Evolutionary conservation across 23 tunicate genomes (phyloP), one percentile per base, ranked within the genome.

Genomic region (Ciona savignyi): DNA sequence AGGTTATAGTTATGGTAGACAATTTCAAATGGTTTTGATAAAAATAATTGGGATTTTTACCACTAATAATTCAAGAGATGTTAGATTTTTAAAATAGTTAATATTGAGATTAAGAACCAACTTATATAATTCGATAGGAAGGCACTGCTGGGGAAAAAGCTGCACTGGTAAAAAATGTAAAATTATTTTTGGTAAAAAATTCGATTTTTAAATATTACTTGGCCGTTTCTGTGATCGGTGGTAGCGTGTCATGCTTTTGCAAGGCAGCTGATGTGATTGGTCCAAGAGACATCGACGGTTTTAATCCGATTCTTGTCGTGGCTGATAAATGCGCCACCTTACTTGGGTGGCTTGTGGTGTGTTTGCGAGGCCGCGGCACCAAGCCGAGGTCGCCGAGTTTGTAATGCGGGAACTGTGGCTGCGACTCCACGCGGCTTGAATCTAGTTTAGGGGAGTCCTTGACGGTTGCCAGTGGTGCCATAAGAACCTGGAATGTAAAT

Each of bases 361-460:
- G 63, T 25, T 65, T 66, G 0, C 80, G 86, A 2, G 97, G 91
- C 1, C 97, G 86, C 25, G 97, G 97, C 34, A 91, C 86, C 34
- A 91, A 73, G 4, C 97, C 97, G 23, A 91, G 79, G 66, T 91
- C 97, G 29, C 97, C 97, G 60, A 91, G 97, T 63, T 85, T 76
- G 77, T 91, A 91, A 56, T 91, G 97, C 2, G 97, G 86, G 68
- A 83, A 83, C 28, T 74, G 67, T 25, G 64, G 79, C 4, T 62
- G 42, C 24, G 77, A 27, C 26, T 80, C 81, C 32, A 80, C 77
- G 23, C 62, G 60, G 74, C 82, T 74, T 24, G 85, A 49, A 32
- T 90, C 77, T 1, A 49, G 34, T 32, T 83, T 79, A 0, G 82
- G 81, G 23, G 72, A 51, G 9, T 80, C 51, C 35, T 79, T 84